Percentiles rank a stretch among this genome's conserved stretches.
These are phyloP conservation scores for Tortricodes alternella DNA, from an alignment of 2,888 invertebrate species.

Conservation along the genomic window DNA sequence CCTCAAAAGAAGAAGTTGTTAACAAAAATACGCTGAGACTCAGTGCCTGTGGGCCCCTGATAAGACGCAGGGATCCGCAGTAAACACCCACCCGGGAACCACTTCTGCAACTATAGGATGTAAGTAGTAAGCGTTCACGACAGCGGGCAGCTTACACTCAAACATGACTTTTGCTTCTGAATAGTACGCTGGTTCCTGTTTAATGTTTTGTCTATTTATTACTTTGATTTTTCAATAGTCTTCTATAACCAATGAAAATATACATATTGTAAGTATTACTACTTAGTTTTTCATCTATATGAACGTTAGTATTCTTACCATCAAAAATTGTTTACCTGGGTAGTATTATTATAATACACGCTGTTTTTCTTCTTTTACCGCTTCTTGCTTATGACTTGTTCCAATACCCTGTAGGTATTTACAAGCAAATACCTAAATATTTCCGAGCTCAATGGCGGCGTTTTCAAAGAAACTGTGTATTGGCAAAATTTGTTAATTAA, in stretches of 20 bases:
- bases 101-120: constrained; percentile 37
- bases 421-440: constrained; percentile 56
- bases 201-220: background rate
- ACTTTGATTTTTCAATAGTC: background rate
- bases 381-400: constrained; percentile 34
- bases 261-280: background rate
- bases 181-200: background rate
- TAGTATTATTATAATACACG: too few relatives aligned
- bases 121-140: constrained; percentile 40
- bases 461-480: constrained; percentile 65
- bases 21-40: constrained; percentile 73
- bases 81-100: constrained; percentile 55
- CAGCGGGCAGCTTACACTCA: background rate
- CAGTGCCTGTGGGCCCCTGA: constrained; percentile 70
- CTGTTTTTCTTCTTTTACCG: background rate
- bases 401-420: constrained; percentile 43
- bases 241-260: too few relatives aligned
- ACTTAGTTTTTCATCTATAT: background rate
- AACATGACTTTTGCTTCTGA: background rate
- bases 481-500: constrained; percentile 64
- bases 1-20: constrained; percentile 75
- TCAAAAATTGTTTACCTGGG: background rate
- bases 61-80: constrained; percentile 64
- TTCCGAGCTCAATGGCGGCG: constrained; percentile 47
- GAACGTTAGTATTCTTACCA: background rate